Conservation (phyloP, 2,888 invertebrate species). For the Watsonalla cultraria region DNA sequence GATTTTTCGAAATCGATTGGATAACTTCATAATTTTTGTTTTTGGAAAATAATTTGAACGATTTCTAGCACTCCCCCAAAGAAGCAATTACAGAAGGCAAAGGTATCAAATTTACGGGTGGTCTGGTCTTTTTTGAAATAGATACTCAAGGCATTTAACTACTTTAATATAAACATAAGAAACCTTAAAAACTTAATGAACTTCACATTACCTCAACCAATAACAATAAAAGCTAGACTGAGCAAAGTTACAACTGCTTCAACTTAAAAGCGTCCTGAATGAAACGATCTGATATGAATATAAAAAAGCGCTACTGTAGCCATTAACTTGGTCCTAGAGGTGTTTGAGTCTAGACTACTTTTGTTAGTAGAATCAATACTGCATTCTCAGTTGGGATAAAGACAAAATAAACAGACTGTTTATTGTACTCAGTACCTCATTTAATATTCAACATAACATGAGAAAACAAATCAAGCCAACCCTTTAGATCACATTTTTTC, state of each 20-base stretch:
- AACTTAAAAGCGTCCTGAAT: slow-evolving; percentile 9
- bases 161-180: too few species aligned
- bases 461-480: slow-evolving; percentile 22
- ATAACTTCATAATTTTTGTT: neutral
- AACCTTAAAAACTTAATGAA: slow-evolving; percentile 13
- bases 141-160: too few species aligned
- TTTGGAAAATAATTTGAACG: too few species aligned
- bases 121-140: too few species aligned
- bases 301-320: neutral
- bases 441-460: slow-evolving; percentile 13
- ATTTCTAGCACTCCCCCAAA: too few species aligned
- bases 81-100: too few species aligned
- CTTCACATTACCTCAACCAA: slow-evolving; percentile 10
- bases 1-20: slow-evolving; percentile 31
- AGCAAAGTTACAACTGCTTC: slow-evolving; percentile 8
- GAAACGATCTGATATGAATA: neutral
- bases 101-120: too few species aligned
- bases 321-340: neutral
- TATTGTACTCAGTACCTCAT: slow-evolving; percentile 10
- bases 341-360: neutral
- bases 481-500: slow-evolving; percentile 60
- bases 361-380: neutral
- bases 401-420: slow-evolving; percentile 6
- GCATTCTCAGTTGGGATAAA: neutral
- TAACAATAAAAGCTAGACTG: too few species aligned